Conservation (phyloP, 2,797 vertebrate species). For the Onychomys leucogaster region DNA sequence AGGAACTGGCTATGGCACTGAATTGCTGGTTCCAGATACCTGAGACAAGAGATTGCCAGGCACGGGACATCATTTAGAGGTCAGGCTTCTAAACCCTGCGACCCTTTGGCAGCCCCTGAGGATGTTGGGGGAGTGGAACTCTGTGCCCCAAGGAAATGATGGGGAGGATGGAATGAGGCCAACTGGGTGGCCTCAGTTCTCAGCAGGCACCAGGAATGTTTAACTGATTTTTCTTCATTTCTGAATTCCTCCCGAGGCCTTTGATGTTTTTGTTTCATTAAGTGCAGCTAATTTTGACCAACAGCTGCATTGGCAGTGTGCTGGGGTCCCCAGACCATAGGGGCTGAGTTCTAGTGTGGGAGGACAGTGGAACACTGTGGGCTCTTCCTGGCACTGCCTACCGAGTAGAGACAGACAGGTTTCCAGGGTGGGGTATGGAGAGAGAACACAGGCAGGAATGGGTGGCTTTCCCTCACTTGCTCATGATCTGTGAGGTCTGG, state of each 20-base stretch:
- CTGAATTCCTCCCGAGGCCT: background rate
- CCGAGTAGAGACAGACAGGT: background rate
- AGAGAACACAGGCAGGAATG: background rate
- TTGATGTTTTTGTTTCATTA: background rate
- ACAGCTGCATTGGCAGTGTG: background rate
- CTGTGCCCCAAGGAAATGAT: background rate
- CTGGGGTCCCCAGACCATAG: background rate
- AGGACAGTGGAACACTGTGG: background rate
- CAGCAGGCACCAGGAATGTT: background rate
- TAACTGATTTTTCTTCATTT: background rate
- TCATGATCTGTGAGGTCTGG: background rate
- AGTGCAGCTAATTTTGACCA: background rate
- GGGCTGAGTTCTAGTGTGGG: background rate
- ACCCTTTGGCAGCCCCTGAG: background rate
- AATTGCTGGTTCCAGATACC: background rate
- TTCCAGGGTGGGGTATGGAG: background rate
- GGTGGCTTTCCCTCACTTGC: background rate
- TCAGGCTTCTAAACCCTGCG: background rate
- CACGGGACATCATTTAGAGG: too few relatives aligned
- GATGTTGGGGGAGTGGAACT: background rate
- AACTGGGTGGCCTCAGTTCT: background rate
- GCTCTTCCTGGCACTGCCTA: background rate
- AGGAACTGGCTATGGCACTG: background rate
- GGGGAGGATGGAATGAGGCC: accelerated
- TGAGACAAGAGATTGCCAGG: background rate